These are phyloP conservation scores for Eulemur rufifrons DNA, from an alignment of 2,113 vertebrate genomes.

Conservation along the genomic window DNA sequence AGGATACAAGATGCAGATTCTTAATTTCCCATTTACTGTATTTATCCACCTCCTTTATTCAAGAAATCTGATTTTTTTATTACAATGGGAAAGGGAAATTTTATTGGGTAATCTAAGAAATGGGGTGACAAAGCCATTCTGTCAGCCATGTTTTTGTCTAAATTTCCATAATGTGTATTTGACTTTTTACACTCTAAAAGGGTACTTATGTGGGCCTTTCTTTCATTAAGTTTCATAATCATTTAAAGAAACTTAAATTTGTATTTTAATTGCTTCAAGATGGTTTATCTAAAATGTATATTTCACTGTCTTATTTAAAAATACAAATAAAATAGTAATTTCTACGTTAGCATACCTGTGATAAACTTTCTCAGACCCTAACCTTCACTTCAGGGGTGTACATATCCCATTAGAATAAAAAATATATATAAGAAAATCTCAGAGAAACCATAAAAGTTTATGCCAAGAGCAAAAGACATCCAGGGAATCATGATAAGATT, in stretches of 20 bases:
- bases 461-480: neutral
- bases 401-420: neutral
- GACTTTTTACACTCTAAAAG: neutral
- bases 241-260: neutral
- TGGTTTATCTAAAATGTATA: neutral
- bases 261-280: neutral
- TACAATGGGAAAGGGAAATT: neutral
- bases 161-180: neutral
- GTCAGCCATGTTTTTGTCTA: neutral
- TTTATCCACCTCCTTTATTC: neutral
- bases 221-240: neutral
- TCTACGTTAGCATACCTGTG: neutral
- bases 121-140: neutral
- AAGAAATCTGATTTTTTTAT: neutral
- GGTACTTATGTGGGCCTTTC: neutral
- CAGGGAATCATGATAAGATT: neutral
- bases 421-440: neutral
- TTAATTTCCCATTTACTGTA: neutral
- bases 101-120: neutral
- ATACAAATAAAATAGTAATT: neutral
- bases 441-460: neutral
- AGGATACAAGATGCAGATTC: neutral
- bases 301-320: constrained; percentile 15
- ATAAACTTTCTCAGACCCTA: neutral
- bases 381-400: neutral